Base-by-base conservation (phyloP, 2,888 invertebrate genomes). In the Neria commutata region DNA sequence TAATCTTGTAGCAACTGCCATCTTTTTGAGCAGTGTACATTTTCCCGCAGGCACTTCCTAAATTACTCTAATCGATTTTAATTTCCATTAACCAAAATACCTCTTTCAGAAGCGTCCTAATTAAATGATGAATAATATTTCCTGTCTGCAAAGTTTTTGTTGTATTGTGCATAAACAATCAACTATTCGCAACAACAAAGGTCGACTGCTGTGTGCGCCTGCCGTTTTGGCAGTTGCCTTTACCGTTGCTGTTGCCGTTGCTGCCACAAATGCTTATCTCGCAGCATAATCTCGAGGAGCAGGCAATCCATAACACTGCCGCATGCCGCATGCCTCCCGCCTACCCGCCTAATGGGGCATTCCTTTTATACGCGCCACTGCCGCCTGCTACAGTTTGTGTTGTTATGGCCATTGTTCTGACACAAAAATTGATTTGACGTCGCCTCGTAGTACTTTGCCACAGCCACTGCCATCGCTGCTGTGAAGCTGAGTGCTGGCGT, bases 91-190 rank as follows among this genome's bases (percentile, higher is more conserved):
- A 40, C n/a, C 45, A 25, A 23, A 42, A 42, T 19, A 8, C 21
- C 42, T 11, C 42, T 21, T 42, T 42, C 42, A 14, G 21, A 17
- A 45, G 54, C 26, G 59, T 34, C 64, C 64, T 66, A 65, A 64
- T 66, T 66, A 63, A 66, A 64, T 66, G 62, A 54, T 67, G 65
- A 61, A 60, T 63, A 67, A 66, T 66, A 64, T 67, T 66, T 67
- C 61, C 62, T 64, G 70, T 70, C 70, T 67, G 66, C 57, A 66
- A 70, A 70, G 67, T 70, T 68, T 54, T 56, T 24, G 24, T 55
- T 24, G 49, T 55, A 42, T 29, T 14, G n/a, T 54, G 40, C 57
- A 47, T 40, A 58, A 51, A 58, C 34, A 53, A 53, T 48, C 42
- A 25, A n/a, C n/a, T n/a, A n/a, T n/a, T n/a, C n/a, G n/a, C n/a